Evolutionary conservation across 2,113 vertebrate species (phyloP).

Genomic region (Rostratula benghalensis): DNA sequence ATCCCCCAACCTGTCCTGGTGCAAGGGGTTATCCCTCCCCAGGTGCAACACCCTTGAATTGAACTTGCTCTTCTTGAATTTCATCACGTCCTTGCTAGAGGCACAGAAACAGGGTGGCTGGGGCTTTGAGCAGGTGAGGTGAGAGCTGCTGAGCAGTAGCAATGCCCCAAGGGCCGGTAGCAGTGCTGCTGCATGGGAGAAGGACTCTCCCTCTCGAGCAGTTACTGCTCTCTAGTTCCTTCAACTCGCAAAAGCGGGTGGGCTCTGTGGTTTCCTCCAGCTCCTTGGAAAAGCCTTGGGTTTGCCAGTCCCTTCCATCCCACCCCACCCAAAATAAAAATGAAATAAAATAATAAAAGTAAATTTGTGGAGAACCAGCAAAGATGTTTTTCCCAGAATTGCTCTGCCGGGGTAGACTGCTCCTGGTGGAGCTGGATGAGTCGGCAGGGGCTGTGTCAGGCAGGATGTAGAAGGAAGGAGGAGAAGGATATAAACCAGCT

Average conservation of each 20-base stretch:
- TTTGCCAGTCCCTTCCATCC: neutral
- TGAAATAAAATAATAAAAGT: too few relatives aligned
- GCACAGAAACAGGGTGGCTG: rapidly evolving
- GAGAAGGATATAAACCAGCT: constrained; percentile 9
- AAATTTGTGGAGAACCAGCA: neutral
- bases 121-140: neutral
- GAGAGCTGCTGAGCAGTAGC: neutral
- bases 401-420: rapidly evolving
- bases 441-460: neutral
- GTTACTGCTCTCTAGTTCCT: neutral
- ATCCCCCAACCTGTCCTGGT: too few relatives aligned
- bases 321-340: too few relatives aligned
- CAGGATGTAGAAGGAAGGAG: neutral
- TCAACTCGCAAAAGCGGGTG: neutral
- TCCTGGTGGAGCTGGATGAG: neutral
- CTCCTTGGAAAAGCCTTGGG: neutral
- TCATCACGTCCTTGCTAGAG: neutral
- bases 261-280: rapidly evolving
- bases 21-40: too few relatives aligned
- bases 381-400: neutral
- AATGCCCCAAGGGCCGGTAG: neutral
- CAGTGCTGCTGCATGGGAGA: neutral
- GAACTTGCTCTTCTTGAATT: too few relatives aligned
- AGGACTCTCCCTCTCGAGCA: neutral
- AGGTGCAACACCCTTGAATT: too few relatives aligned